Evolutionary conservation across 2,888 invertebrate genomes (phyloP), one percentile per base, ranked within the genome.

Genomic region (Tetragonula carbonaria): DNA sequence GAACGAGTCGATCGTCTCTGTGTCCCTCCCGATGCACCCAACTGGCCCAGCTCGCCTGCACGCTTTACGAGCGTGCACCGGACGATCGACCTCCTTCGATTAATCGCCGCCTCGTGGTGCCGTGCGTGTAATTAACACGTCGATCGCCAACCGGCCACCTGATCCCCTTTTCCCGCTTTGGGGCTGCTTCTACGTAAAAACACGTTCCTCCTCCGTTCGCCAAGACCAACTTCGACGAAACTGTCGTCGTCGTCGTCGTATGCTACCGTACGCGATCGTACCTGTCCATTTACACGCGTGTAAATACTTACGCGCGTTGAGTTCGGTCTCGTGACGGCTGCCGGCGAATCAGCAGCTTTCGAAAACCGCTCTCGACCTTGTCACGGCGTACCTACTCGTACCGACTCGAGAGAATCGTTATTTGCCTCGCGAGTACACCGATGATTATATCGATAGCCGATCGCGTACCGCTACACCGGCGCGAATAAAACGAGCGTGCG

Each of bases 391-490:
- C 57, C 55, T 33, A 33, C 33, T 77, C 72, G 81, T 45, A 45
- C 38, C 38, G 38, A 45, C 8, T 80, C 86, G 84, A 78, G 87
- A 78, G 86, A 91, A 88, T 84, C 83, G 75, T 77, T 91, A 87
- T 91, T 92, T 91, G 85, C 90, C 88, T 84, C 86, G 87, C 88
- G 87, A 87, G 87, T 86, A 83, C 85, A 75, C 84, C 84, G 80
- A 74, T 90, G 91, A 90, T 91, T 90, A 90, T 86, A 90, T 86
- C 90, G 91, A 91, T 88, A 86, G 65, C 70, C 73, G 78, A 76
- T 57, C 77, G 79, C 71, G 82, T 59, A 73, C 75, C 74, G 78
- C 51, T 63, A 59, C 28, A 74, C 16, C n/a, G 28, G 16, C 18
- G 68, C 28, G 59, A 70, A 55, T 23, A 79, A 73, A 45, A 75